Percentiles rank a stretch among this genome's conserved stretches.
Evolutionary conservation across 2,113 vertebrate genomes (phyloP).

Genomic region (Aix galericulata): DNA sequence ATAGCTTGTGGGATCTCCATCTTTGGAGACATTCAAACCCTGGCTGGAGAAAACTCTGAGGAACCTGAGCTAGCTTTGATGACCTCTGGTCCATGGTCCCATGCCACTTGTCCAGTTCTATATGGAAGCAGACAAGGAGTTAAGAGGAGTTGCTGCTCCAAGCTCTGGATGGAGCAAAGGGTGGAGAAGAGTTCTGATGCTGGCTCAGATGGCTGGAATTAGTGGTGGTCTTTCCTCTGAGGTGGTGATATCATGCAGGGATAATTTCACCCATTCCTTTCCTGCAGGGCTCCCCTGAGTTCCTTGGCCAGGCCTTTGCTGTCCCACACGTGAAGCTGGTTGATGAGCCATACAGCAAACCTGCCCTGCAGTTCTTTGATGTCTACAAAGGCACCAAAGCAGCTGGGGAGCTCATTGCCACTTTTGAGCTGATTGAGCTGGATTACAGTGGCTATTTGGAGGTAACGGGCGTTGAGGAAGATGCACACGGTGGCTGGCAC

Average conservation of each 20-base stretch:
- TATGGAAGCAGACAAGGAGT: background rate
- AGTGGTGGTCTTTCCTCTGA: background rate
- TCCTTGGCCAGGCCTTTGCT: slow-evolving; percentile 86
- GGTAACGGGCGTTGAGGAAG: slow-evolving; percentile 71
- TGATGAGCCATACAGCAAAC: slow-evolving; percentile 82
- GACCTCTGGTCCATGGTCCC: background rate
- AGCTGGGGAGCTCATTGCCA: slow-evolving; percentile 87
- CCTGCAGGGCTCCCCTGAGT: slow-evolving; percentile 78
- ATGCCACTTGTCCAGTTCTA: background rate
- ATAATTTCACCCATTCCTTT: background rate
- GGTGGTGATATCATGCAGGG: background rate
- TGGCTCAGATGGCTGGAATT: background rate
- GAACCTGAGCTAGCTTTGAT: background rate
- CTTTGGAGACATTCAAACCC: background rate
- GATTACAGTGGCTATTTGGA: slow-evolving; percentile 87
- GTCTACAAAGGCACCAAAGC: slow-evolving; percentile 80
- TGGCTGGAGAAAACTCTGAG: background rate
- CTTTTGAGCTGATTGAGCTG: slow-evolving; percentile 92
- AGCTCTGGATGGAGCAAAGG: background rate
- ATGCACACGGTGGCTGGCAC: background rate
- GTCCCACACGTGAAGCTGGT: slow-evolving; percentile 86
- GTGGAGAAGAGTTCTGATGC: background rate
- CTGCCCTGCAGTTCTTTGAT: slow-evolving; percentile 86
- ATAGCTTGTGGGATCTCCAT: background rate
- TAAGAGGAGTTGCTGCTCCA: background rate